phyloP scores from a whole-genome alignment of 2,113 vertebrate genomes.

The Microcebus tavaratra region DNA sequence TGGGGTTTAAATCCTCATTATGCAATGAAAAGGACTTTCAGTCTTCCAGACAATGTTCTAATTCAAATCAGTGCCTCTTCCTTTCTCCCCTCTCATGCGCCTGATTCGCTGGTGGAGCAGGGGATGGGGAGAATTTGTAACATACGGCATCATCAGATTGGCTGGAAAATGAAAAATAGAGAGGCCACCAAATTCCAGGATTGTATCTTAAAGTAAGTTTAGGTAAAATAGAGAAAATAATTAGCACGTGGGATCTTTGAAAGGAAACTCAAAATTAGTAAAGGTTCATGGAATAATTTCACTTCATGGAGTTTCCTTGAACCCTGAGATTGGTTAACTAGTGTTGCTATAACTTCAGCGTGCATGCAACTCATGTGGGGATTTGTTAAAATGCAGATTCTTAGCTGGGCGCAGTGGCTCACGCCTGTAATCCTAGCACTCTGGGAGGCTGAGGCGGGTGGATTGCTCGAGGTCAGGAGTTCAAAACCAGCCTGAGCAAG shows the following conservation, averaged over 20 bases:
- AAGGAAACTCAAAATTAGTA: neutral
- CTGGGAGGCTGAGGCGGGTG: too few relatives aligned
- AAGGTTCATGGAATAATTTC: neutral
- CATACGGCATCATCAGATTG: neutral
- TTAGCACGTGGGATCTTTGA: neutral
- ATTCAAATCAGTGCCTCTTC: neutral
- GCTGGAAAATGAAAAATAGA: neutral
- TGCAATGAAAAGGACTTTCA: neutral
- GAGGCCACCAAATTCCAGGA: neutral
- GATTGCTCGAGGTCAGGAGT: too few relatives aligned
- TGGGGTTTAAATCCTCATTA: neutral
- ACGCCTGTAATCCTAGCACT: too few relatives aligned
- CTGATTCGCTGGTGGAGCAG: neutral
- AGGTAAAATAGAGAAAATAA: neutral
- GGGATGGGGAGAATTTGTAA: neutral
- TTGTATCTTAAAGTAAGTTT: neutral
- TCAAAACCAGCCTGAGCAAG: too few relatives aligned
- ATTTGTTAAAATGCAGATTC: too few relatives aligned
- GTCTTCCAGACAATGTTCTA: neutral
- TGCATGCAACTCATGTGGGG: too few relatives aligned
- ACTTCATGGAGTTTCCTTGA: neutral
- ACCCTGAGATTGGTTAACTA: neutral
- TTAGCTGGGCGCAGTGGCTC: too few relatives aligned
- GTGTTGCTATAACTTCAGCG: too few relatives aligned
- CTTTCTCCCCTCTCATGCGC: neutral